Evolutionary conservation across 2,797 vertebrate species (phyloP).

Genomic region (Phalanger gymnotis): DNA sequence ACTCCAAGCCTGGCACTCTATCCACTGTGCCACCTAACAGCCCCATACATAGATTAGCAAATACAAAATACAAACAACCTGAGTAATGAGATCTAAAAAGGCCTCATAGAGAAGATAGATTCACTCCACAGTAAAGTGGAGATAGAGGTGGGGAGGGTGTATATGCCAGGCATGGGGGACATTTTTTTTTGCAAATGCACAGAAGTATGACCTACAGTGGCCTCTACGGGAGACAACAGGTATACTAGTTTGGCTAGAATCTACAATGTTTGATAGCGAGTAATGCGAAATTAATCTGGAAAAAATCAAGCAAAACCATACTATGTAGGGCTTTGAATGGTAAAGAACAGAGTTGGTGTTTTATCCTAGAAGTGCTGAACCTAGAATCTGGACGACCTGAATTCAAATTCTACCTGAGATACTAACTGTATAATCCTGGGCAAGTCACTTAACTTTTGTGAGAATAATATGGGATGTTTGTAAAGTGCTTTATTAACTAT

Average conservation of each 20-base stretch:
- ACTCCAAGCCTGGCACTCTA: background rate
- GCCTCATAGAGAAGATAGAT: background rate
- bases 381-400: background rate
- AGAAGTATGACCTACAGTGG: background rate
- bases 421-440: background rate
- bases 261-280: background rate
- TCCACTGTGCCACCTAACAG: background rate
- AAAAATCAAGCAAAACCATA: background rate
- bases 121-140: no score
- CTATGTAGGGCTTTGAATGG: no score
- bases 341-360: background rate
- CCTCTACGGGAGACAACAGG: background rate
- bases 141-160: background rate
- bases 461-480: background rate
- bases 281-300: background rate
- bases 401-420: background rate
- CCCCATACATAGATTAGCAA: background rate
- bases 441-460: background rate
- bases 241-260: background rate
- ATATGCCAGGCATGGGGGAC: background rate
- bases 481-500: background rate
- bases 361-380: background rate
- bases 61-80: background rate
- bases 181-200: background rate
- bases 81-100: background rate